Conservation (phyloP, 2,888 invertebrate genomes). For the Nudaria mundana region DNA sequence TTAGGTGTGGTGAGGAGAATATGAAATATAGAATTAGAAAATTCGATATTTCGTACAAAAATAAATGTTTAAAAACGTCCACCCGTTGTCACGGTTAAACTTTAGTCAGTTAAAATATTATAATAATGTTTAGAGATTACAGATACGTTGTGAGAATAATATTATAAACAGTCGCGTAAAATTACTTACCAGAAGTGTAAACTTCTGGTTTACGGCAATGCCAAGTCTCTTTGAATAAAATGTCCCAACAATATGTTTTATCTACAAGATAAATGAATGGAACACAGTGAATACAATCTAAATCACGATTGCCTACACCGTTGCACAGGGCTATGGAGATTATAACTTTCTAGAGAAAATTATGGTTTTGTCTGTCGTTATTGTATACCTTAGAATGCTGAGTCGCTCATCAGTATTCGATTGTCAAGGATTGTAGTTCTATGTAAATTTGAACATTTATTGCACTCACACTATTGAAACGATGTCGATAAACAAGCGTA, state of each 20-base stretch:
- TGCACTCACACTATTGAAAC: constrained; percentile 48
- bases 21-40: too few relatives aligned
- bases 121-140: too few relatives aligned
- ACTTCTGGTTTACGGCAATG: too few relatives aligned
- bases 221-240: not conserved
- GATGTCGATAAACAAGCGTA: constrained; percentile 37
- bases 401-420: constrained; percentile 62
- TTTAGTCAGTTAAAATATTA: too few relatives aligned
- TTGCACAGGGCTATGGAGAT: constrained; percentile 34
- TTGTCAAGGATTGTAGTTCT: constrained; percentile 58
- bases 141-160: too few relatives aligned
- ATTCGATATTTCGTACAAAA: too few relatives aligned
- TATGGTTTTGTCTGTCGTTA: constrained; percentile 52
- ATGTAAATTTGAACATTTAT: constrained; percentile 65
- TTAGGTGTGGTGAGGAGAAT: too few relatives aligned
- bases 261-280: constrained; percentile 29
- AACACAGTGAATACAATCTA: constrained; percentile 27
- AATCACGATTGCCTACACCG: constrained; percentile 28
- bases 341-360: constrained; percentile 51
- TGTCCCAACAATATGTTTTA: constrained; percentile 20
- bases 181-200: too few relatives aligned
- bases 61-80: too few relatives aligned
- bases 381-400: constrained; percentile 46
- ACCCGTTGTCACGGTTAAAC: too few relatives aligned
- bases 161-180: too few relatives aligned